Evolutionary conservation across 1,140 invertebrate genomes (phyloP).

Genomic region (Orussus abietinus): DNA sequence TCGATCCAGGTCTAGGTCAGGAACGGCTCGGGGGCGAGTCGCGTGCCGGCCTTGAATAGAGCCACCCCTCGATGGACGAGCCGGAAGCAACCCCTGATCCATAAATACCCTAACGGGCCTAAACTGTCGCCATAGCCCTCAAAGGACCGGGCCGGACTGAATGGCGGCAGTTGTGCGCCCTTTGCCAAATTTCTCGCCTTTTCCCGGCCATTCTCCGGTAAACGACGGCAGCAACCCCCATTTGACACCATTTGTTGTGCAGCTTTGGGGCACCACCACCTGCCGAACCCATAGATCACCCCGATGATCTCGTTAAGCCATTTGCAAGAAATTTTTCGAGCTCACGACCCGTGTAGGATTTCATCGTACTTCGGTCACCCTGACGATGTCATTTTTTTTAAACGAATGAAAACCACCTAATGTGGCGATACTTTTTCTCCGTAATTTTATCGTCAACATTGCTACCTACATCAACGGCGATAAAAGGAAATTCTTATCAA

Average conservation of each 20-base stretch:
- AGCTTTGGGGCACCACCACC: constrained; percentile 22
- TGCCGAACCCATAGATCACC: background rate
- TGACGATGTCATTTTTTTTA: too few relatives aligned
- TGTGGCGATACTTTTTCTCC: too few relatives aligned
- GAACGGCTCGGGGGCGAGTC: constrained; percentile 26
- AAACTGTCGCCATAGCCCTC: constrained; percentile 41
- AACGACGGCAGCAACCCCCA: constrained; percentile 25
- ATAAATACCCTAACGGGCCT: constrained; percentile 48
- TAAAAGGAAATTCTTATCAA: too few relatives aligned
- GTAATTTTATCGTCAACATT: too few relatives aligned
- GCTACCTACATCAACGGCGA: too few relatives aligned
- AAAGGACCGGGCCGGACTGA: background rate
- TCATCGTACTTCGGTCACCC: too few relatives aligned
- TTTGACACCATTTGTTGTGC: too few relatives aligned
- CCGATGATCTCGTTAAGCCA: too few relatives aligned
- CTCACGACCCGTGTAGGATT: too few relatives aligned
- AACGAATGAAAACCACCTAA: too few relatives aligned
- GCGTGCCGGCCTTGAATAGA: constrained; percentile 33
- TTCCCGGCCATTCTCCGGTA: constrained; percentile 10
- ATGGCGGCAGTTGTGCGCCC: constrained; percentile 7
- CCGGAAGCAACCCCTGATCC: constrained; percentile 30
- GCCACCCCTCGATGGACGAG: constrained; percentile 7
- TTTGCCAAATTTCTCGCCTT: constrained; percentile 30
- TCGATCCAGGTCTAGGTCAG: constrained; percentile 22
- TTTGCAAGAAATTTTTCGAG: too few relatives aligned